These are phyloP conservation scores for Eleutherodactylus coqui DNA, from an alignment of 2,797 vertebrate genomes.

Conservation along the genomic window DNA sequence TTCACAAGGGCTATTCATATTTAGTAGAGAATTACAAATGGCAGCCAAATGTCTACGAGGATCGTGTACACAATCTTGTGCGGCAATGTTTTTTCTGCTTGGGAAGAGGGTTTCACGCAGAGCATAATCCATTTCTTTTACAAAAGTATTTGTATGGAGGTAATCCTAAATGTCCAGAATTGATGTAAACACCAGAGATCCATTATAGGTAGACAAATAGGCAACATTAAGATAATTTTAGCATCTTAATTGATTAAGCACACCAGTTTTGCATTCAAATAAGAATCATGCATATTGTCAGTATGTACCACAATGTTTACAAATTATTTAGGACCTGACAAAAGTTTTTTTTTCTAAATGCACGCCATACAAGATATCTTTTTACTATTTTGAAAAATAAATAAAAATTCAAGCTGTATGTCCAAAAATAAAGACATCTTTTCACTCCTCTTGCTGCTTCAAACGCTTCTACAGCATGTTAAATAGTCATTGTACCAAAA, in stretches of 20 bases:
- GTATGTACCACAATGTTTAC: slow-evolving; percentile 66
- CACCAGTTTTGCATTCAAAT: slow-evolving; percentile 60
- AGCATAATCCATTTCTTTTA: slow-evolving; percentile 34
- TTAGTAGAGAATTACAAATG: slow-evolving; percentile 51
- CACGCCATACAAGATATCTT: slow-evolving; percentile 57
- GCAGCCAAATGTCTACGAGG: not conserved
- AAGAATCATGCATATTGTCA: slow-evolving; percentile 63
- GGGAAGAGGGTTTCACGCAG: slow-evolving; percentile 27
- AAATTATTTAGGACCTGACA: slow-evolving; percentile 57
- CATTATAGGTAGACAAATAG: slow-evolving; percentile 58
- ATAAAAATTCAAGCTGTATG: slow-evolving; percentile 39
- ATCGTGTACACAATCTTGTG: slow-evolving; percentile 9
- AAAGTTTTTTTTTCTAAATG: not conserved
- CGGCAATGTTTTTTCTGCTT: slow-evolving; percentile 47
- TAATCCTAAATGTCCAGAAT: slow-evolving; percentile 30
- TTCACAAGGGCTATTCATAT: slow-evolving; percentile 23
- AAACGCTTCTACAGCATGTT: slow-evolving; percentile 12
- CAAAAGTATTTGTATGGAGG: slow-evolving; percentile 50
- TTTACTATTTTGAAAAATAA: slow-evolving; percentile 59
- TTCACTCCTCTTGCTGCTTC: slow-evolving; percentile 24
- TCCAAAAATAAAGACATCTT: slow-evolving; percentile 9
- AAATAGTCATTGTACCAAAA: slow-evolving; percentile 40
- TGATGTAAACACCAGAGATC: slow-evolving; percentile 62
- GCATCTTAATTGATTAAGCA: slow-evolving; percentile 46
- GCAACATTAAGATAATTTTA: slow-evolving; percentile 45